phyloP scores from a whole-genome alignment of 2,113 vertebrate genomes.

The Podarcis raffonei region DNA sequence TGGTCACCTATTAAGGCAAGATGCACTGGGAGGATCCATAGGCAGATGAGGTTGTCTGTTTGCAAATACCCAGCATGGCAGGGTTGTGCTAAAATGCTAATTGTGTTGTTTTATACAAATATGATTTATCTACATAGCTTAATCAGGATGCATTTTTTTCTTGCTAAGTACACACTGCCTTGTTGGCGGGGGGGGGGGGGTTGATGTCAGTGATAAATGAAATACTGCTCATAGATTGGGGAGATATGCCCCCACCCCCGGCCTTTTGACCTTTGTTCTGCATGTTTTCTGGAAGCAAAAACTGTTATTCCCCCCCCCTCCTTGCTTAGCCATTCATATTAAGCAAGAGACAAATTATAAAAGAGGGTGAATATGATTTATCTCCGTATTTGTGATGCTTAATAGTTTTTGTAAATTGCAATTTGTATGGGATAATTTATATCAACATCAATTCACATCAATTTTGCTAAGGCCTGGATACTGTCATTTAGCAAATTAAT shows the following conservation, averaged over 20 bases:
- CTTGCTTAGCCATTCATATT: constrained; percentile 7
- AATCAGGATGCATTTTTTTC: neutral
- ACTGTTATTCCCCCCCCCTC: constrained; percentile 9
- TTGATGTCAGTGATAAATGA: neutral
- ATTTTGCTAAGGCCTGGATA: constrained; percentile 54
- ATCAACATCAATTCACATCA: constrained; percentile 70
- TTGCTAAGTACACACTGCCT: neutral
- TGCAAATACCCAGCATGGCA: neutral
- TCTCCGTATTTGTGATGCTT: constrained; percentile 52
- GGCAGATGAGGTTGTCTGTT: neutral
- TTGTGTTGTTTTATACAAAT: neutral
- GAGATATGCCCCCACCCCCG: neutral
- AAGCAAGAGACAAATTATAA: constrained; percentile 24
- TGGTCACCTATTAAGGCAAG: neutral
- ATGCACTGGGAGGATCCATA: neutral
- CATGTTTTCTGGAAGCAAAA: constrained; percentile 19
- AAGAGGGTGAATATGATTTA: constrained; percentile 58
- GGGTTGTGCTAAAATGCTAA: neutral
- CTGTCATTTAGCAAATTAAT: constrained; percentile 65
- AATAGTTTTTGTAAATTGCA: constrained; percentile 70
- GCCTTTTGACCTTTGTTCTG: neutral
- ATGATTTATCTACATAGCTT: neutral
- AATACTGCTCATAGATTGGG: neutral
- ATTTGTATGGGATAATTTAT: constrained; percentile 67
- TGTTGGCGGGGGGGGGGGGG: too few relatives aligned